Evolutionary conservation across 2,888 invertebrate genomes (phyloP), one percentile per base, ranked within the genome.

Genomic region (Leptopilina syphax): DNA sequence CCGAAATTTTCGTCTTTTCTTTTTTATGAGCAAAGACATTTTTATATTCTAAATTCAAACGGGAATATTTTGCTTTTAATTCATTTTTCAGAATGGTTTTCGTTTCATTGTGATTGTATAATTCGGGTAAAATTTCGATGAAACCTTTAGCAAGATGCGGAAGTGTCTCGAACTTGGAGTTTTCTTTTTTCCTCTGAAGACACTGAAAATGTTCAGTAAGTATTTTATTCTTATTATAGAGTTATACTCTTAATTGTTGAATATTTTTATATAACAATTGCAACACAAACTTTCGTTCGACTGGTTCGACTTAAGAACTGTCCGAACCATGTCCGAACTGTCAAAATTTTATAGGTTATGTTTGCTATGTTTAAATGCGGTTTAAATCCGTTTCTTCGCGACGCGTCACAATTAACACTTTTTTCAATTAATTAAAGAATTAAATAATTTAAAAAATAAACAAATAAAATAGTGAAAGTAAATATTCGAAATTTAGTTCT

Each of bases 21-120:
- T 34, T 70, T 13, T 60, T 54, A 9, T 60, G 63, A 67, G 8
- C 73, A 34, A 54, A 34, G 47, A 70, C 77, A 79, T 47, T 82
- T 79, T 54, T 79, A 81, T 67, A 78, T 79, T 81, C 80, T 80
- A 44, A 73, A 82, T 86, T 84, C 47, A 89, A 80, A 73, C 87
- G 83, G 1, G 77, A 70, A 24, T 86, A 87, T 34, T 81, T 80
- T 13, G 65, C 77, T 65, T 83, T 84, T 1, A 86, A 54, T 18
- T 82, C 79, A 79, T 70, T 79, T 50, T 80, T 67, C 76, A 82
- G 65, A 18, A 60, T 73, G n/a, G 73, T 50, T 24, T 82, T 79
- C 27, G 81, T 70, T 24, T 84, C 66, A 24, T 77, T 57, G 7
- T 78, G 77, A 18, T 34, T 34, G 2, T 83, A 82, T 34, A 84